Evolutionary conservation across 2,888 invertebrate genomes (phyloP), one percentile per base, ranked within the genome.

Genomic region (Eulithis testata): DNA sequence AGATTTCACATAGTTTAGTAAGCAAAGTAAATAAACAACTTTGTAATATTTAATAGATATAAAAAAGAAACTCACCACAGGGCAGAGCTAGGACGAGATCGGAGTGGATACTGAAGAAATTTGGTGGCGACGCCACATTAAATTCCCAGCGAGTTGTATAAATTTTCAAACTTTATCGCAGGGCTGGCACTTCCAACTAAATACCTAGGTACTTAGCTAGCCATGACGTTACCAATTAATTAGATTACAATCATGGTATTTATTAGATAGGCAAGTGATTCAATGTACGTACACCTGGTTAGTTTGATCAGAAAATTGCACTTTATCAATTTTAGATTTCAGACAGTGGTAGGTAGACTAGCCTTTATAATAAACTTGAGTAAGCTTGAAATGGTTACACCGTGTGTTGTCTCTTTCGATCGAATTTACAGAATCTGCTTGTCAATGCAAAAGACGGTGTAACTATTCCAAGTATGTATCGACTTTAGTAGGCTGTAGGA

Each of bases 91-190:
- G 79, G 69, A 73, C 80, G 82, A 77, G 74, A 77, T 78, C 86
- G 73, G 63, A 66, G 63, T 69, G 68, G 75, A 74, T 72, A 90
- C 86, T 90, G 87, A 85, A 77, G 62, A 68, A 70, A 78, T 79
- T 75, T 67, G 66, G 62, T 50, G 64, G 59, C 54, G 77, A 65
- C 70, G 73, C 70, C 75, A 69, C 73, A 76, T 89, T 89, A 87
- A 88, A 88, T 87, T 85, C 77, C 79, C 72, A 66, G 70, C 72
- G 72, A 61, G 66, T 64, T 71, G 63, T 66, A 65, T 73, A 71
- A 68, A 76, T 71, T 71, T 71, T 65, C 36, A 62, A 68, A 73
- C 71, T 70, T 69, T 68, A 43, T 5, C 21, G 27, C 78, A 89
- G 86, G 87, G 89, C 60, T 87, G 84, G 37, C 83, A 75, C 50